These are phyloP conservation scores for Pomacea maculata DNA, from an alignment of 1,140 invertebrate genomes.

Conservation along the genomic window DNA sequence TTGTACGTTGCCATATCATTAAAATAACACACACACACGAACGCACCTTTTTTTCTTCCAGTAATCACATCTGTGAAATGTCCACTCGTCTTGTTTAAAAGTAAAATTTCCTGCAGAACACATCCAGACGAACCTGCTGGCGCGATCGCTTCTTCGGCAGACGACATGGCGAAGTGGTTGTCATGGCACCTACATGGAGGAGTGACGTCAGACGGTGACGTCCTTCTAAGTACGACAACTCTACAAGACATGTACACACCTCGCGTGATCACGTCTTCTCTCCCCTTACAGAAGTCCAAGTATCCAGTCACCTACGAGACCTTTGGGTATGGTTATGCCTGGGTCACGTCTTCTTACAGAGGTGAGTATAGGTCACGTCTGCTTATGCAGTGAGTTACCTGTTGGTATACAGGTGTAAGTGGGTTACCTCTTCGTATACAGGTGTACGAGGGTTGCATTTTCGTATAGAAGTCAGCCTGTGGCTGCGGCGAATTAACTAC, in stretches of 20 bases:
- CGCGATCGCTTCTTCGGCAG: slow-evolving; percentile 23
- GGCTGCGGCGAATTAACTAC: too few relatives aligned
- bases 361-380: slow-evolving; percentile 23
- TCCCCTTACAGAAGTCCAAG: neutral
- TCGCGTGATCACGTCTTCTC: neutral
- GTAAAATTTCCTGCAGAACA: slow-evolving; percentile 16
- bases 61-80: too few relatives aligned
- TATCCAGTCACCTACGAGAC: slow-evolving; percentile 18
- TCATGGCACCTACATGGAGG: slow-evolving; percentile 24
- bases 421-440: too few relatives aligned
- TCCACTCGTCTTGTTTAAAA: neutral
- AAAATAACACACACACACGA: too few relatives aligned
- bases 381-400: slow-evolving; percentile 20
- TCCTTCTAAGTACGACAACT: neutral
- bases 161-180: slow-evolving; percentile 17
- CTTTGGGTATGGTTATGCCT: slow-evolving; percentile 26
- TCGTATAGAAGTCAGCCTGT: too few relatives aligned
- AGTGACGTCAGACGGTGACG: slow-evolving; percentile 10
- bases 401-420: neutral
- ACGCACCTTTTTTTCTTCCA: too few relatives aligned
- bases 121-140: slow-evolving; percentile 31
- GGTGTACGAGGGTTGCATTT: too few relatives aligned
- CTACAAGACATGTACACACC: slow-evolving; percentile 13
- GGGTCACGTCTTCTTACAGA: slow-evolving; percentile 21
- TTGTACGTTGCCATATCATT: too few relatives aligned